A percentile compares a stretch with the other conserved stretches of the same genome.
phyloP scores from a whole-genome alignment of 2,888 invertebrate genomes.

The Caenorhabditis sp. region DNA sequence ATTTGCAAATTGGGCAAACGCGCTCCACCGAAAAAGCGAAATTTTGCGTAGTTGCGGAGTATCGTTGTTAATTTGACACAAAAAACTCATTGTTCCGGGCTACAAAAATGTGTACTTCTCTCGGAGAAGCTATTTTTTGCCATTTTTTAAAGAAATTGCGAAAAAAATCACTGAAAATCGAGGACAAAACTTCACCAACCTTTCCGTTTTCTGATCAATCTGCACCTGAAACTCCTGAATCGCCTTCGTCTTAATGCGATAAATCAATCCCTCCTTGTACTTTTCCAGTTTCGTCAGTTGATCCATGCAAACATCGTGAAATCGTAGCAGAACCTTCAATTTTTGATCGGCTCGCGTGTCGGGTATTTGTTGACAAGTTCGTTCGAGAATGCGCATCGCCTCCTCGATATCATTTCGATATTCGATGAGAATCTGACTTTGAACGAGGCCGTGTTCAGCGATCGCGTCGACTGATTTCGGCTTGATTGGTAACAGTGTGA shows the following conservation, averaged over 20 bases:
- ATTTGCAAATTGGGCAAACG: too few relatives aligned
- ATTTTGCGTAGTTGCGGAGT: too few relatives aligned
- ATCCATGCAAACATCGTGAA: conserved; percentile 18
- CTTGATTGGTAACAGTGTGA: conserved; percentile 6
- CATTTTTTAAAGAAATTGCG: too few relatives aligned
- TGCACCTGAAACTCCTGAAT: conserved; percentile 1
- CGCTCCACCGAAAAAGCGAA: background rate
- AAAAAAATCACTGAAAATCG: too few relatives aligned
- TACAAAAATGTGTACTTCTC: too few relatives aligned
- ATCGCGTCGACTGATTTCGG: background rate
- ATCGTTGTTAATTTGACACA: too few relatives aligned
- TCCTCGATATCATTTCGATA: conserved; percentile 20
- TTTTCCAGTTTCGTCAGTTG: conserved; percentile 33
- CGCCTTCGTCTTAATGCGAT: conserved; percentile 30
- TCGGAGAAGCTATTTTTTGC: too few relatives aligned
- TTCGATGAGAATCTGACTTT: conserved; percentile 24
- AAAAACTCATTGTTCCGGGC: too few relatives aligned
- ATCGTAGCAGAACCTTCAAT: conserved; percentile 17
- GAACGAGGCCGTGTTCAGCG: conserved; percentile 14
- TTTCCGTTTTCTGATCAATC: background rate
- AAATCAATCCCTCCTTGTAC: conserved; percentile 26
- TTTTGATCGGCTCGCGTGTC: conserved; percentile 6
- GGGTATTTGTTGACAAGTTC: background rate
- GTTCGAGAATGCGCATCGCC: conserved; percentile 18
- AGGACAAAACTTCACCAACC: too few relatives aligned